Evolutionary conservation across 2,113 vertebrate species (phyloP), one percentile per base, ranked within the genome.

Genomic region (Pseudolaguvia tuberculata): DNA sequence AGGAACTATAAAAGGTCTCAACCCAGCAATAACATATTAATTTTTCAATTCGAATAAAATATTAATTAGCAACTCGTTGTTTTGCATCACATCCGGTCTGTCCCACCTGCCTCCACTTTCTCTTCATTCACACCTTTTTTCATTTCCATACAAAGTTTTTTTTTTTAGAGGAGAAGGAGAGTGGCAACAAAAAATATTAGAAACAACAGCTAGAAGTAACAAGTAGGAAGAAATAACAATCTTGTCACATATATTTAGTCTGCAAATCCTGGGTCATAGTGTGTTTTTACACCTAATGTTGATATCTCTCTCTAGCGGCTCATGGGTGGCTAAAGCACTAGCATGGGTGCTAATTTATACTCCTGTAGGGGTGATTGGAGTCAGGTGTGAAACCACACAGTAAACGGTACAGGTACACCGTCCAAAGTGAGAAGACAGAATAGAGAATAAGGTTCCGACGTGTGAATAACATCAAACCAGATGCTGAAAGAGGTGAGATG

Each of bases 1-100:
- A 88, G 85, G 83, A 68, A 86, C 85, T 89, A 89, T 90, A 79
- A 91, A 91, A 91, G 87, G 88, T 87, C 91, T 92, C 89, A 85
- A 84, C 88, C 77, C 88, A 80, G 80, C 83, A 89, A 92, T 88
- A 93, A 90, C 87, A 90, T 90, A 91, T 91, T 89, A 93, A 91
- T 93, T 92, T 94, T 94, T 93, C 90, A 93, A 91, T 93, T 84
- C 88, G 72, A 84, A 85, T 92, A 87, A 93, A 93, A 93, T 93
- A 92, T 92, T 93, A 86, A 86, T 88, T 68, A 79, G 57, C 35
- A 42, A 66, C 56, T 78, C 23, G 55, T 76, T 82, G 77, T 79
- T 73, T 75, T 53, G 42, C 70, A 50, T 67, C 67, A 21, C 75
- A 25, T 82, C 68, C 65, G 69, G 75, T 78, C 79, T 70, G 35